phyloP scores from a whole-genome alignment of 2,888 invertebrate genomes.

The Platynereis dumerilii region DNA sequence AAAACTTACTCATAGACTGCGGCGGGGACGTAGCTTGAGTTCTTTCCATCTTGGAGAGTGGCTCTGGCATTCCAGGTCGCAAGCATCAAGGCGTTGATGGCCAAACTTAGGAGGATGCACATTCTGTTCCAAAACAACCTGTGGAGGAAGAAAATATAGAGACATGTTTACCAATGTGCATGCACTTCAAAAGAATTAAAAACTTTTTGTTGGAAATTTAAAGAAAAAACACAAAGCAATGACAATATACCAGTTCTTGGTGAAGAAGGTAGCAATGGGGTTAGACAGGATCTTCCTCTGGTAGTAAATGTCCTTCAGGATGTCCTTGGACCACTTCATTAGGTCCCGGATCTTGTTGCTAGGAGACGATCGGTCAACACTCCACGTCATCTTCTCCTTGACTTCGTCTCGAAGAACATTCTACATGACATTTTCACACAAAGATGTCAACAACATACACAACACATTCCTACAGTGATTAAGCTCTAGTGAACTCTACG shows the following conservation, averaged over 20 bases:
- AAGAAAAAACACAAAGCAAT: too few relatives aligned
- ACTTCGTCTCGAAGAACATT: slow-evolving; percentile 62
- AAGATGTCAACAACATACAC: background rate
- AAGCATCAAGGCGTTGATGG: slow-evolving; percentile 40
- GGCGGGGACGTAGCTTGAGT: slow-evolving; percentile 20
- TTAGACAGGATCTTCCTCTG: slow-evolving; percentile 61
- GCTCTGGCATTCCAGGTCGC: slow-evolving; percentile 39
- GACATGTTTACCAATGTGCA: too few relatives aligned
- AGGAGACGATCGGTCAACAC: slow-evolving; percentile 62
- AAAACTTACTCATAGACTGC: slow-evolving; percentile 33
- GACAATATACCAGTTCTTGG: slow-evolving; percentile 58
- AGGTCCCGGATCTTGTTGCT: slow-evolving; percentile 64
- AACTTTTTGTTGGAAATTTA: too few relatives aligned
- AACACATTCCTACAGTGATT: too few relatives aligned
- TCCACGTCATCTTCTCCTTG: slow-evolving; percentile 63
- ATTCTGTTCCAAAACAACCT: slow-evolving; percentile 36
- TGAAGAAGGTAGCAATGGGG: slow-evolving; percentile 57
- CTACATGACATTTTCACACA: slow-evolving; percentile 36
- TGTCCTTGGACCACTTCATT: slow-evolving; percentile 64
- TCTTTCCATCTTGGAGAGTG: slow-evolving; percentile 14
- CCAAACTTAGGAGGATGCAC: slow-evolving; percentile 37
- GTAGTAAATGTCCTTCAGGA: slow-evolving; percentile 63
- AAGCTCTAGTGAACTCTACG: too few relatives aligned
- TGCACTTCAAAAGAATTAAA: too few relatives aligned
- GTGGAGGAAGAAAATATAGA: background rate